Evolutionary conservation across 35 echinoderm and acorn worm genomes (phyloP).

Genomic region (Lytechinus pictus): DNA sequence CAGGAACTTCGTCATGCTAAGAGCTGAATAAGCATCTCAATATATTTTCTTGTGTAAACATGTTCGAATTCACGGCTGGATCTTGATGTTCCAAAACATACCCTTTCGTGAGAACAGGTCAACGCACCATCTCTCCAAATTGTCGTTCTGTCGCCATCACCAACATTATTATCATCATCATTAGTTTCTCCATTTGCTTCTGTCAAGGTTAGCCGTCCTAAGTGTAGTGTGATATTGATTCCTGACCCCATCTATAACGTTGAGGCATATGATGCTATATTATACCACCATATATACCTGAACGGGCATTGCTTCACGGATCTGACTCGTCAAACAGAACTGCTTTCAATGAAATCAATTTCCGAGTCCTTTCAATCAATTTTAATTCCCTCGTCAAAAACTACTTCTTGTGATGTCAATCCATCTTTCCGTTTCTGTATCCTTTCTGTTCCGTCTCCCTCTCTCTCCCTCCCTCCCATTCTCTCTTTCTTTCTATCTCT

Average conservation of each 20-base stretch:
- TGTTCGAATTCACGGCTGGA: too few species aligned
- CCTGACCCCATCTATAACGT: neutral
- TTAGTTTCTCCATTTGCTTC: neutral
- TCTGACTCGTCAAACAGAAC: neutral
- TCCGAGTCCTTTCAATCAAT: neutral
- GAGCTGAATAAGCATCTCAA: too few species aligned
- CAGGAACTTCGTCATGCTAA: too few species aligned
- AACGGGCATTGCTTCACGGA: neutral
- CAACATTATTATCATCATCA: neutral
- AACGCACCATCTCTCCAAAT: neutral
- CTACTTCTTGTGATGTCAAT: neutral
- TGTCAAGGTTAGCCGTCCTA: neutral
- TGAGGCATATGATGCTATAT: too few species aligned
- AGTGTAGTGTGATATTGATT: neutral
- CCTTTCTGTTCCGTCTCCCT: neutral
- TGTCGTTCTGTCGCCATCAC: neutral
- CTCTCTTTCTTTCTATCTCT: neutral
- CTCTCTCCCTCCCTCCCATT: neutral
- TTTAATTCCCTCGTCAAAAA: neutral
- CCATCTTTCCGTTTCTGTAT: neutral
- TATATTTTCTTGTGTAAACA: too few species aligned
- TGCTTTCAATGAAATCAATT: neutral
- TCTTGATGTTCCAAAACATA: too few species aligned
- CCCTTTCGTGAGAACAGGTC: too few species aligned
- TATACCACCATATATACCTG: neutral